phyloP scores from a whole-genome alignment of 2,888 invertebrate species.

The Autographa pulchrina region DNA sequence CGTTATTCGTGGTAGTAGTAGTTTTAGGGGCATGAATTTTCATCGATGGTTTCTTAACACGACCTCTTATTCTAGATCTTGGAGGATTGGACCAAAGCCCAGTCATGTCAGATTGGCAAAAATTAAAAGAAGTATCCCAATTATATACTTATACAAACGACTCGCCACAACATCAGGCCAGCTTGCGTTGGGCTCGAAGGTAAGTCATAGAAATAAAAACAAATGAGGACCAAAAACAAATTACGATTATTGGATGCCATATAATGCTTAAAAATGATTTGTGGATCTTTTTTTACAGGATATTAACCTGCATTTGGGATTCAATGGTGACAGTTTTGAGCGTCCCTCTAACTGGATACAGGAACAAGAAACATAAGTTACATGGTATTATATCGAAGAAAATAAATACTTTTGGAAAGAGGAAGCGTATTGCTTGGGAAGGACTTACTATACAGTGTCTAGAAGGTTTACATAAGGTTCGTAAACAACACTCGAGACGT shows the following conservation, averaged over 20 bases:
- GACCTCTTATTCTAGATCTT: constrained; percentile 89
- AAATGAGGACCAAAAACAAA: neutral
- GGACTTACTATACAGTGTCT: constrained; percentile 95
- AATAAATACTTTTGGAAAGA: constrained; percentile 84
- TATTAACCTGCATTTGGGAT: constrained; percentile 97
- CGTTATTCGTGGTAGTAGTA: too few species aligned
- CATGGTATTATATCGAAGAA: constrained; percentile 90
- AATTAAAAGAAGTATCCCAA: constrained; percentile 93
- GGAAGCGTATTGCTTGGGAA: constrained; percentile 89
- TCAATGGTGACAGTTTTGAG: constrained; percentile 97
- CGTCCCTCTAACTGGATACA: constrained; percentile 91
- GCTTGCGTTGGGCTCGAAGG: constrained; percentile 93
- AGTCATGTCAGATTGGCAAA: constrained; percentile 96
- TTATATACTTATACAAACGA: constrained; percentile 91
- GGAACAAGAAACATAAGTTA: constrained; percentile 79
- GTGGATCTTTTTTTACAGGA: constrained; percentile 78
- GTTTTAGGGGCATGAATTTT: neutral
- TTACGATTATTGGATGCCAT: neutral
- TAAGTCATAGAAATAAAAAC: constrained; percentile 51
- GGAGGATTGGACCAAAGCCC: constrained; percentile 95
- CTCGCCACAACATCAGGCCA: constrained; percentile 93
- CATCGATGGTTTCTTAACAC: constrained; percentile 9
- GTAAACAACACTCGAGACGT: neutral
- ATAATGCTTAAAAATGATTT: neutral
- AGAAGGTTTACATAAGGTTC: constrained; percentile 96